Evolutionary conservation across 1,140 invertebrate species (phyloP).

Genomic region (Macrotrachela quadricornifera): DNA sequence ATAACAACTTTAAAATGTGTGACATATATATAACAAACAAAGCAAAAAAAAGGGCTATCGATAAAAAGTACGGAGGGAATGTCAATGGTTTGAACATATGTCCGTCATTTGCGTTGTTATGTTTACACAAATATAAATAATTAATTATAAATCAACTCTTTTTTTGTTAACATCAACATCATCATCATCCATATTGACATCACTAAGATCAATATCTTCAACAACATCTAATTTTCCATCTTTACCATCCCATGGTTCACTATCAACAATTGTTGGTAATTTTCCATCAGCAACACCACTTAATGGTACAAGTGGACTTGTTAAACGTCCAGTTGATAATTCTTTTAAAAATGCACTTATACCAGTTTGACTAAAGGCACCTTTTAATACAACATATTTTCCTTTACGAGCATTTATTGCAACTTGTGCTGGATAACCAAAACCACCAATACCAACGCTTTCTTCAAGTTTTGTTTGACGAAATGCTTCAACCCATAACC

Average conservation of each 20-base stretch:
- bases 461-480: conserved; percentile 61
- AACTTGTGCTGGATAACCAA: conserved; percentile 60
- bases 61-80: too few species aligned
- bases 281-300: neutral
- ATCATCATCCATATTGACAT: conserved; percentile 8
- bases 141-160: too few species aligned
- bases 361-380: conserved; percentile 77
- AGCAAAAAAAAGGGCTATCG: too few species aligned
- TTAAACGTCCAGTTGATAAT: conserved; percentile 7
- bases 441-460: conserved; percentile 66
- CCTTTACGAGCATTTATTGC: conserved; percentile 88
- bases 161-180: neutral
- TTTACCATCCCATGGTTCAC: conserved; percentile 5
- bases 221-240: conserved; percentile 3
- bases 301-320: too few species aligned
- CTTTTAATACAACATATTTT: conserved; percentile 76
- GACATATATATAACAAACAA: too few species aligned
- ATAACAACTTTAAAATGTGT: too few species aligned
- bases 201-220: conserved; percentile 8
- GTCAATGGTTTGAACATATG: too few species aligned
- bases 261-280: neutral
- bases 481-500: conserved; percentile 79
- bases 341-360: conserved; percentile 75
- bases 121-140: too few species aligned
- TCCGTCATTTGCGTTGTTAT: too few species aligned